A percentile compares a stretch with the other conserved stretches of the same genome.
Conservation (phyloP, 2,888 invertebrate genomes). For the Cistogaster globosa region DNA sequence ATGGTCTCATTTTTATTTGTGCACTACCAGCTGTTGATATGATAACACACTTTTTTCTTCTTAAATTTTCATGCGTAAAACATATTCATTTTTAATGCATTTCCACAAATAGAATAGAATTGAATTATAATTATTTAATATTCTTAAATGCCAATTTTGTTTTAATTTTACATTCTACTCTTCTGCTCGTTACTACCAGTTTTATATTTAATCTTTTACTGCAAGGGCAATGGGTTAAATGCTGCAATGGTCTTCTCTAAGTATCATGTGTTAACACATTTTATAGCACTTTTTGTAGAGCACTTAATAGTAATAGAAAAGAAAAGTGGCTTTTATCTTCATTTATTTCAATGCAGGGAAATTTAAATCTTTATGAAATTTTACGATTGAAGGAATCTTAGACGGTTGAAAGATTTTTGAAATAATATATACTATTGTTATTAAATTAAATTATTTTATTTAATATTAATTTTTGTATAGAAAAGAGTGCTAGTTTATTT, state of each 20-base stretch:
- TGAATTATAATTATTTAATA: constrained; percentile 51
- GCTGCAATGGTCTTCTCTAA: neutral
- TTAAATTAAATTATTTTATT: too few relatives aligned
- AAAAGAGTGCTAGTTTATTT: too few relatives aligned
- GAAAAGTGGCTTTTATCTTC: neutral
- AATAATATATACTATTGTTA: too few relatives aligned
- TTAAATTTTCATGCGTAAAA: constrained; percentile 39
- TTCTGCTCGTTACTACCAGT: neutral
- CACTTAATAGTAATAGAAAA: neutral
- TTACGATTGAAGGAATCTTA: neutral
- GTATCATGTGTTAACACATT: constrained; percentile 34
- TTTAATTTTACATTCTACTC: constrained; percentile 14
- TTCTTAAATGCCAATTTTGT: constrained; percentile 54
- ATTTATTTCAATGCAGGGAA: neutral
- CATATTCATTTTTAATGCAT: constrained; percentile 21
- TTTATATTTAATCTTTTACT: constrained; percentile 25
- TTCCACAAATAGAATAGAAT: neutral
- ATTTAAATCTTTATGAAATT: neutral
- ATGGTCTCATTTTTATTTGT: constrained; percentile 10
- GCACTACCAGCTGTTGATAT: constrained; percentile 49
- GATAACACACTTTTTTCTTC: constrained; percentile 31
- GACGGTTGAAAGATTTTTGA: too few relatives aligned
- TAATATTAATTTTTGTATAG: too few relatives aligned
- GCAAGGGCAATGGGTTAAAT: constrained; percentile 40
- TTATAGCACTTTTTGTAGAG: constrained; percentile 14